Percentiles rank a stretch among this genome's conserved stretches.
These are phyloP conservation scores for Oreohelix idahoensis DNA, from an alignment of 1,140 invertebrate species.

Conservation along the genomic window DNA sequence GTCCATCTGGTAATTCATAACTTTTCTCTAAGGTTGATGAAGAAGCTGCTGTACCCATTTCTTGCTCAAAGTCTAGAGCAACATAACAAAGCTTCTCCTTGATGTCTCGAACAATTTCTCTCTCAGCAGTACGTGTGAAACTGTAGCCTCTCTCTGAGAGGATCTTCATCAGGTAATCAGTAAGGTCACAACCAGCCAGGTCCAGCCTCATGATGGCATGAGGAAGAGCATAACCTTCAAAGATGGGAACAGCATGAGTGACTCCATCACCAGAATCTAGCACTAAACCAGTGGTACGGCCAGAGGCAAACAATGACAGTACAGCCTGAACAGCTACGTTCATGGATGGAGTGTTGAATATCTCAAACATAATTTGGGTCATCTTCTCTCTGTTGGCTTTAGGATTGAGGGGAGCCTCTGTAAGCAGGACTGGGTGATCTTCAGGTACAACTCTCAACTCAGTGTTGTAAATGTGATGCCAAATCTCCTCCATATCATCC, in stretches of 20 bases:
- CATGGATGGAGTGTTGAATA: slow-evolving; percentile 92
- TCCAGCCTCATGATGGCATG: slow-evolving; percentile 79
- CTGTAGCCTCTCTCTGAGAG: slow-evolving; percentile 90
- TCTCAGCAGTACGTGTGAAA: slow-evolving; percentile 85
- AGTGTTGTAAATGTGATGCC: slow-evolving; percentile 53
- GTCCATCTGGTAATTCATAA: slow-evolving; percentile 48
- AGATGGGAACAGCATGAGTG: slow-evolving; percentile 86
- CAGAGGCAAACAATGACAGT: slow-evolving; percentile 91
- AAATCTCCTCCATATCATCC: slow-evolving; percentile 34
- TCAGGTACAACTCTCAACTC: slow-evolving; percentile 29
- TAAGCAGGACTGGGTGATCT: slow-evolving; percentile 48
- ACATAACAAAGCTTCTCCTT: slow-evolving; percentile 27
- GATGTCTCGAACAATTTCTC: slow-evolving; percentile 52
- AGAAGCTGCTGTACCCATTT: slow-evolving; percentile 90
- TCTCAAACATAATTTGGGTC: slow-evolving; percentile 54
- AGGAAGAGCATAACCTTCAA: slow-evolving; percentile 82
- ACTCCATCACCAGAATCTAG: slow-evolving; percentile 95
- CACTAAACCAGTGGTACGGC: slow-evolving; percentile 95
- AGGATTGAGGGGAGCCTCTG: slow-evolving; percentile 21
- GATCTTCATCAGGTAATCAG: slow-evolving; percentile 59
- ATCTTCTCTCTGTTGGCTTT: slow-evolving; percentile 71
- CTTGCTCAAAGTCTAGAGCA: slow-evolving; percentile 76
- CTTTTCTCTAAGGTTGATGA: slow-evolving; percentile 57
- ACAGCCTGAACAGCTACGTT: slow-evolving; percentile 75
- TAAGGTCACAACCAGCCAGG: slow-evolving; percentile 76